Base-by-base conservation (phyloP, 1,140 invertebrate species). In the Brachionus calyciflorus region DNA sequence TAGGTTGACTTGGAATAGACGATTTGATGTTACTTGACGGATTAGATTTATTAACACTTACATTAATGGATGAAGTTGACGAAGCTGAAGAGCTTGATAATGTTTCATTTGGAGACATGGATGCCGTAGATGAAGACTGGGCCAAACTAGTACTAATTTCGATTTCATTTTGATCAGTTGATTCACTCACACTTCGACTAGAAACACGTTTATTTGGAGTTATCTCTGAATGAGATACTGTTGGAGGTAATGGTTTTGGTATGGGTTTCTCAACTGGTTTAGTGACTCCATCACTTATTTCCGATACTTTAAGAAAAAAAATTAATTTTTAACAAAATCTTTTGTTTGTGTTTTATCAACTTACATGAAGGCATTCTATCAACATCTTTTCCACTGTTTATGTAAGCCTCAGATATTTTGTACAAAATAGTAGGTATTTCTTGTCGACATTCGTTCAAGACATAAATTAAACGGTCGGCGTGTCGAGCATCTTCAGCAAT, bases 381-480 rank as follows among this genome's bases (percentile, higher is more conserved):
- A 19, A 73, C 69, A 40, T 73, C 69, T 55, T 73, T 73, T 21
- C 69, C 69, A 73, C 69, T 73, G 69, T 73, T 73, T 21, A 55
- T 17, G 24, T 73, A 73, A 19, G 69, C 69, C 21, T 73, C 69
- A 28, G 69, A 73, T 73, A 73, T 73, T 73, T 73, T 73, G 46
- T 73, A 73, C 46, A 73, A 41, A 24, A 73, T 73, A 6, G 28
- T 14, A 21, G 69, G 69, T 1, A n/a, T 46, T 26, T 40, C 46
- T 40, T 73, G 69, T 1, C 69, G 10, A 17, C 69, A 73, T 21
- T 73, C 69, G 26, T 73, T 73, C 19, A 73, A 28, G 12, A 73
- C 69, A 40, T 73, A 73, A 40, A 73, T 73, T 26, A 73, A 30
- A 2, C 69, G 19, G 33, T 73, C 69, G 0, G 69, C 69, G 21